A percentile compares a stretch with the other conserved stretches of the same genome.
Conservation (phyloP, 2,888 invertebrate genomes). For the Conops quadrifasciatus region DNA sequence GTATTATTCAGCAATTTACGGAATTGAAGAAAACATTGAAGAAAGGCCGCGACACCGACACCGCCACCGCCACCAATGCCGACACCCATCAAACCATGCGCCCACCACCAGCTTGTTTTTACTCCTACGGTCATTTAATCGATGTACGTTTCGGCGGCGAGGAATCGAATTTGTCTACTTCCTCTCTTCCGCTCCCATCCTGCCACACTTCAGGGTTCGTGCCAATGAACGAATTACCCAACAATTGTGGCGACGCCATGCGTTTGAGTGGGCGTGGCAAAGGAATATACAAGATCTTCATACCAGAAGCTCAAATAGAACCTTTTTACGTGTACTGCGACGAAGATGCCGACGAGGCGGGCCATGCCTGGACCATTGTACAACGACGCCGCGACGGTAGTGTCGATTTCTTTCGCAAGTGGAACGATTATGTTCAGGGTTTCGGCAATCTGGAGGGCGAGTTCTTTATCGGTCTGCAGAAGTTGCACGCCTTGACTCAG, state of each 20-base stretch:
- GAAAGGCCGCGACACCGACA: slow-evolving; percentile 27
- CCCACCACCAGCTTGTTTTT: slow-evolving; percentile 27
- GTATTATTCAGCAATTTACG: not conserved
- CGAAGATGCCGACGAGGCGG: slow-evolving; percentile 69
- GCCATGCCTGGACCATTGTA: slow-evolving; percentile 70
- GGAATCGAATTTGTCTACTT: slow-evolving; percentile 9
- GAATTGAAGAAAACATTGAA: not conserved
- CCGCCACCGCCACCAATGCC: slow-evolving; percentile 14
- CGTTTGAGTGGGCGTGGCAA: slow-evolving; percentile 1
- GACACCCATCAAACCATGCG: slow-evolving; percentile 35
- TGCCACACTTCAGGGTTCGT: slow-evolving; percentile 29
- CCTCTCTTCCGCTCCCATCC: slow-evolving; percentile 9
- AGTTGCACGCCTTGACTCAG: slow-evolving; percentile 65
- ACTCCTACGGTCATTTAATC: not conserved
- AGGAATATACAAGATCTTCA: not conserved
- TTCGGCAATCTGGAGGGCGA: slow-evolving; percentile 74
- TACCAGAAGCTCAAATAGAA: slow-evolving; percentile 45
- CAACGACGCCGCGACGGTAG: slow-evolving; percentile 72
- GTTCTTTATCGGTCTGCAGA: slow-evolving; percentile 74
- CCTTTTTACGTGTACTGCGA: slow-evolving; percentile 70
- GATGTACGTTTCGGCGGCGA: not conserved
- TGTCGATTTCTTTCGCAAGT: slow-evolving; percentile 62
- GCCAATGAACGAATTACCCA: slow-evolving; percentile 13
- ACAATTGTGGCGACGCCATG: slow-evolving; percentile 34
- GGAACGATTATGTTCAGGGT: slow-evolving; percentile 71